Evolutionary conservation across 2,888 invertebrate species (phyloP).

Genomic region (Plebejus argus): DNA sequence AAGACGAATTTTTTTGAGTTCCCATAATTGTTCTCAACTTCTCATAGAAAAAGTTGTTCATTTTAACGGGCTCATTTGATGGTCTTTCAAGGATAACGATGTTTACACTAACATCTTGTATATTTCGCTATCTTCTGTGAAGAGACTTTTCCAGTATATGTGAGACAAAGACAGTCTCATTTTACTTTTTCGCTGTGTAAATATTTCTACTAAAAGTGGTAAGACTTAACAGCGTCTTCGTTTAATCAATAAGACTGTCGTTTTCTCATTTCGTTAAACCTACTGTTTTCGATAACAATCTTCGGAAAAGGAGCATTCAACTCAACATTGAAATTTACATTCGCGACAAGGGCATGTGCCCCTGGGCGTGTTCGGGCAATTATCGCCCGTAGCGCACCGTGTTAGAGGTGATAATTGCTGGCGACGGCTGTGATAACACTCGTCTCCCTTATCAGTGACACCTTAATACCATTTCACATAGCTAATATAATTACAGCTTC

Average conservation of each 20-base stretch:
- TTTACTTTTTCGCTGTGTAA: neutral
- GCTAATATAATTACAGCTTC: conserved; percentile 30
- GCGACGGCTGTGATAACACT: conserved; percentile 25
- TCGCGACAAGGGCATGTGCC: conserved; percentile 4
- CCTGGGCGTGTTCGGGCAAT: neutral
- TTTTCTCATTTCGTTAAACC: neutral
- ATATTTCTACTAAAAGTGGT: neutral
- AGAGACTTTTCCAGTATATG: no score
- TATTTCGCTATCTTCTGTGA: no score
- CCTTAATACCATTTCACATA: conserved; percentile 37
- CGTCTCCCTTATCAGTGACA: conserved; percentile 34
- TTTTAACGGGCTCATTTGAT: no score
- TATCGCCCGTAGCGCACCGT: neutral
- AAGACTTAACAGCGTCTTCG: neutral
- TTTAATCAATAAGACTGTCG: neutral
- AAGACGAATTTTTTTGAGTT: no score
- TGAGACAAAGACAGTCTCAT: no score
- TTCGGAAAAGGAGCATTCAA: conserved; percentile 63
- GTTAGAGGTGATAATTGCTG: conserved; percentile 31
- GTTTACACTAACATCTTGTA: no score
- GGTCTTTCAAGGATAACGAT: no score
- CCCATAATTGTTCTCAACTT: no score
- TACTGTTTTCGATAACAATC: conserved; percentile 15
- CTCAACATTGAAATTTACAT: conserved; percentile 56
- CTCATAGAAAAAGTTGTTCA: no score